Evolutionary conservation across 1,140 invertebrate genomes (phyloP).

Genomic region (Macrocentrus cingulum): DNA sequence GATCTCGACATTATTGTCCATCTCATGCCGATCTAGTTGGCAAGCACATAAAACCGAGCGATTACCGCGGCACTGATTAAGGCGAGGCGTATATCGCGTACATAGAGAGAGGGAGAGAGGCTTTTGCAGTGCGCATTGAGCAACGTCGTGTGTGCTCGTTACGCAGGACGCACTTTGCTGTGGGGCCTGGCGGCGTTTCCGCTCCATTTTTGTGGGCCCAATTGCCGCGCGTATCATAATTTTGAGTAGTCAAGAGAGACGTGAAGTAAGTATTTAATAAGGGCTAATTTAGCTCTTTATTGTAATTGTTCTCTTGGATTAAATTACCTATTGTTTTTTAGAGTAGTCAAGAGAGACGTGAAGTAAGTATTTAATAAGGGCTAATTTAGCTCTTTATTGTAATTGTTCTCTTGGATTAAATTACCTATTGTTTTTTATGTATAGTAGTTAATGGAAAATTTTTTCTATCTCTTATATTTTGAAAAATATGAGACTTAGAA

Average conservation of each 20-base stretch:
- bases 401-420: no score
- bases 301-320: no score
- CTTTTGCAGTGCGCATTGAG: slow-evolving; percentile 15
- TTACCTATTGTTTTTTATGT: background rate
- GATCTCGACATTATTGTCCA: slow-evolving; percentile 21
- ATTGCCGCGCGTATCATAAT: slow-evolving; percentile 31
- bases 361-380: no score
- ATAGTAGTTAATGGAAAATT: background rate
- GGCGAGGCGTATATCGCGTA: slow-evolving; percentile 35
- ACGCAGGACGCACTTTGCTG: slow-evolving; percentile 33
- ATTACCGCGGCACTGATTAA: slow-evolving; percentile 35
- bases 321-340: background rate
- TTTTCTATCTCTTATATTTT: no score
- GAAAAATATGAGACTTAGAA: no score
- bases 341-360: background rate
- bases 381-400: no score
- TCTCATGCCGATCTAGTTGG: slow-evolving; percentile 19
- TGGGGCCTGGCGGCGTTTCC: slow-evolving; percentile 44
- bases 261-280: no score
- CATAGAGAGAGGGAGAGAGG: no score
- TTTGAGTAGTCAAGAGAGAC: background rate
- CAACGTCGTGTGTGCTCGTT: slow-evolving; percentile 33
- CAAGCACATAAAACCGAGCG: background rate
- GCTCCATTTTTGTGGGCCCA: slow-evolving; percentile 47
- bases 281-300: no score